These are phyloP conservation scores for Hemicordylus capensis DNA, from an alignment of 2,113 vertebrate species.

Conservation along the genomic window DNA sequence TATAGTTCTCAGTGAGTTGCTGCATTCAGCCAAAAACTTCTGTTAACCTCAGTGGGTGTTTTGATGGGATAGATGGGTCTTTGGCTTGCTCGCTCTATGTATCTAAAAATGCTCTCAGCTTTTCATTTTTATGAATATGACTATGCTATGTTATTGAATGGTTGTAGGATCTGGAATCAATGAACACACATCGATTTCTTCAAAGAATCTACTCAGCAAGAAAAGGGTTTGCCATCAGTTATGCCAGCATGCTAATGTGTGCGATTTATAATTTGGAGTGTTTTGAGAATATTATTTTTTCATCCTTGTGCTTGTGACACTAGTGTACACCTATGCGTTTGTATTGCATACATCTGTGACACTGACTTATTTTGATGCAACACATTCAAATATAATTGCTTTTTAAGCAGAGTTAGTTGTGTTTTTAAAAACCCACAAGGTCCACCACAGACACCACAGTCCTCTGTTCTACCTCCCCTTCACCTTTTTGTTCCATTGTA, in stretches of 20 bases:
- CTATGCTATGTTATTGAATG: constrained; percentile 72
- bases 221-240: constrained; percentile 74
- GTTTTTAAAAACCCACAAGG: not conserved
- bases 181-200: constrained; percentile 66
- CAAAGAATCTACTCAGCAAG: constrained; percentile 62
- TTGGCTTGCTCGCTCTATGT: not conserved
- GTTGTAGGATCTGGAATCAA: constrained; percentile 75
- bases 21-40: constrained; percentile 7
- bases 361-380: constrained; percentile 72
- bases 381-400: not conserved
- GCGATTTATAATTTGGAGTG: constrained; percentile 22
- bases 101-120: not conserved
- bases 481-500: not conserved
- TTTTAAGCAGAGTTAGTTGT: not conserved
- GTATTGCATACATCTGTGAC: not conserved
- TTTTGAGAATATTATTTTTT: constrained; percentile 10
- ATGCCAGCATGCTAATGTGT: constrained; percentile 73
- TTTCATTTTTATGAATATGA: constrained; percentile 39
- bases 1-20: not conserved
- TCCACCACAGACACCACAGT: too few species aligned
- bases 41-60: constrained; percentile 4
- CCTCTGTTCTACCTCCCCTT: too few species aligned
- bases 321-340: not conserved
- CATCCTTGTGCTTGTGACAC: constrained; percentile 43
- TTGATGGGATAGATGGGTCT: constrained; percentile 16